phyloP scores from a whole-genome alignment of 1,140 invertebrate genomes.

The Psix sp. region DNA sequence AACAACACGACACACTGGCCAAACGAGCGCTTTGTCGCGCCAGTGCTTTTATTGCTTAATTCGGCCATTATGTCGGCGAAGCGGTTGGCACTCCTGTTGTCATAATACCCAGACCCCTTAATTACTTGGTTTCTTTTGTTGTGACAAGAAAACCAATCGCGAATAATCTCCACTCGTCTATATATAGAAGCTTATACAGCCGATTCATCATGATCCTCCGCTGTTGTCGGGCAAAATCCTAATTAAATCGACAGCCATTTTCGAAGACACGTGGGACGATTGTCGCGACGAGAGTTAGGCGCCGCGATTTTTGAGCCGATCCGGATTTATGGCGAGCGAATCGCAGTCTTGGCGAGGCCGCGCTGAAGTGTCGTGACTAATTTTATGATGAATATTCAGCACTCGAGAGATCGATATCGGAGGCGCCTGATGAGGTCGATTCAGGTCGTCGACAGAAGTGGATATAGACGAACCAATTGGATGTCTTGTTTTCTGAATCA shows the following conservation, averaged over 20 bases:
- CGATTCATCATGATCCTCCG: slow-evolving; percentile 53
- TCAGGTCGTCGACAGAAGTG: no score
- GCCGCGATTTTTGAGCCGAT: slow-evolving; percentile 17
- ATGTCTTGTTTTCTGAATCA: no score
- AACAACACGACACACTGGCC: slow-evolving; percentile 15
- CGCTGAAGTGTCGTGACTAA: slow-evolving; percentile 19
- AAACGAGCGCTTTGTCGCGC: slow-evolving; percentile 32
- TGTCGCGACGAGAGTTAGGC: slow-evolving; percentile 4
- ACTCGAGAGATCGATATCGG: slow-evolving; percentile 22
- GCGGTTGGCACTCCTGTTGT: slow-evolving; percentile 10
- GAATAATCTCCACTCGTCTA: no score
- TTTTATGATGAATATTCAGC: slow-evolving; percentile 49
- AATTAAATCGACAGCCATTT: slow-evolving; percentile 46
- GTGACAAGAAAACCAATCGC: no score
- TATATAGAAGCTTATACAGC: no score
- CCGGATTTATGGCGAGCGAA: slow-evolving; percentile 3
- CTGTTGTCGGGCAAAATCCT: slow-evolving; percentile 41
- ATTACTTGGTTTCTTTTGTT: background rate
- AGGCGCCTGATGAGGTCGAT: no score
- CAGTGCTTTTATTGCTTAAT: slow-evolving; percentile 33
- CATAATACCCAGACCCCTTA: slow-evolving; percentile 2
- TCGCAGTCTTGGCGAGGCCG: slow-evolving; percentile 9
- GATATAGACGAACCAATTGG: no score
- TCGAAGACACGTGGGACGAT: slow-evolving; percentile 21
- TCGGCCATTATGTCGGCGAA: slow-evolving; percentile 24